phyloP scores from a whole-genome alignment of 2,113 vertebrate species.

The human region DNA sequence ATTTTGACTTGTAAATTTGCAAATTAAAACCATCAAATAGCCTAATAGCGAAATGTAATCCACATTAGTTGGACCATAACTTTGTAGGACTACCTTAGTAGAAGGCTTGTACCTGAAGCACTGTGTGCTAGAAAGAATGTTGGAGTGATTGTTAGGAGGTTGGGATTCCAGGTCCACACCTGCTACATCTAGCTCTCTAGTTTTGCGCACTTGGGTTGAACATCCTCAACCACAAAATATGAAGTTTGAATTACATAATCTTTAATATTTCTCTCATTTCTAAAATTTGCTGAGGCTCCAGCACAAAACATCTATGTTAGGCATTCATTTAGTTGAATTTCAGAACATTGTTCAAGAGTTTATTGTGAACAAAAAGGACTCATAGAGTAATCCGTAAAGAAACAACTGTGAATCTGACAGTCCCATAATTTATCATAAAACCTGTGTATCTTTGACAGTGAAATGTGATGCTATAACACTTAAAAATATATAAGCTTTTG shows the following conservation, averaged over 20 bases:
- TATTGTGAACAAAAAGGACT: background rate
- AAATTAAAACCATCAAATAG: background rate
- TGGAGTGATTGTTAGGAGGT: background rate
- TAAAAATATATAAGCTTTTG: background rate
- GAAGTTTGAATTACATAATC: background rate
- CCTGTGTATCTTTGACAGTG: background rate
- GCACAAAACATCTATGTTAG: background rate
- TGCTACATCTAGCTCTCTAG: background rate
- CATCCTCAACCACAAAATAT: background rate
- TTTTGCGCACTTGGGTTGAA: background rate
- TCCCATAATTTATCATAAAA: background rate
- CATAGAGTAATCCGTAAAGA: background rate
- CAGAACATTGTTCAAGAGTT: background rate
- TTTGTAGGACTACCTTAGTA: background rate
- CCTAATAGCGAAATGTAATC: background rate
- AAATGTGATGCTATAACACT: background rate
- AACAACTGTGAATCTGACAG: background rate
- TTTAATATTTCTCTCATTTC: background rate
- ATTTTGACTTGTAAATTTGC: slow-evolving; percentile 3
- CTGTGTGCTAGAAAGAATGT: background rate
- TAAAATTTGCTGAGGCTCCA: background rate
- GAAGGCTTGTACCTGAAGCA: background rate
- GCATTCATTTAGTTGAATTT: background rate
- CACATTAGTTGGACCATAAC: background rate
- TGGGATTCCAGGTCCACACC: background rate